phyloP scores from a whole-genome alignment of 2,888 invertebrate genomes.

The Heliothis peltigera region DNA sequence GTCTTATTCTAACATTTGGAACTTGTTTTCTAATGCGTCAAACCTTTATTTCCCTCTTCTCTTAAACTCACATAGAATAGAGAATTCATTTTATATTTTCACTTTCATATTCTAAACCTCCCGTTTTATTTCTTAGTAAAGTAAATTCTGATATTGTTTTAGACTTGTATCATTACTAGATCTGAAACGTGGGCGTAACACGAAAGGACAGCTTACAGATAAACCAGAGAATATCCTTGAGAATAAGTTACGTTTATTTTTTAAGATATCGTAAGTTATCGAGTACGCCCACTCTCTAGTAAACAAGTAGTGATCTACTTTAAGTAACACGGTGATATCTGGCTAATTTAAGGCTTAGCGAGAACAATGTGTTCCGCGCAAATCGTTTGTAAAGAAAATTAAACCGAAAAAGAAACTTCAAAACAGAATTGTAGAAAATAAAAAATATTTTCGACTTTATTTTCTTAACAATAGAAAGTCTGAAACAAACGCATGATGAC shows the following conservation, averaged over 20 bases:
- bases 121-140: neutral
- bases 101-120: neutral
- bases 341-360: neutral
- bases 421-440: slow-evolving; percentile 2
- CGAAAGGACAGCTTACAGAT: slow-evolving; percentile 13
- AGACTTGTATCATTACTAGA: slow-evolving; percentile 4
- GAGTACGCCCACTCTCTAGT: neutral
- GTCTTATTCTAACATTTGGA: slow-evolving; percentile 19
- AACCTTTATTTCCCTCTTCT: neutral
- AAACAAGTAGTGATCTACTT: slow-evolving; percentile 3
- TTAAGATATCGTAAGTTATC: neutral
- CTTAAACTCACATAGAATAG: neutral
- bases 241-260: slow-evolving; percentile 11
- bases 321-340: neutral
- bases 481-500: neutral
- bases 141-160: slow-evolving; percentile 13
- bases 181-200: slow-evolving; percentile 17
- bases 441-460: slow-evolving; percentile 7
- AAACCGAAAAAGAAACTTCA: slow-evolving; percentile 1
- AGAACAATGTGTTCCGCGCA: slow-evolving; percentile 4
- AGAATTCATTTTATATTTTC: neutral
- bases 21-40: neutral
- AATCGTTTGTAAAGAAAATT: slow-evolving; percentile 8
- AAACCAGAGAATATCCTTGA: slow-evolving; percentile 3
- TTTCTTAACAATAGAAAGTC: neutral